A percentile compares a stretch with the other conserved stretches of the same genome.
Conservation (phyloP, 2,888 invertebrate species). For the Microdon myrmicae region DNA sequence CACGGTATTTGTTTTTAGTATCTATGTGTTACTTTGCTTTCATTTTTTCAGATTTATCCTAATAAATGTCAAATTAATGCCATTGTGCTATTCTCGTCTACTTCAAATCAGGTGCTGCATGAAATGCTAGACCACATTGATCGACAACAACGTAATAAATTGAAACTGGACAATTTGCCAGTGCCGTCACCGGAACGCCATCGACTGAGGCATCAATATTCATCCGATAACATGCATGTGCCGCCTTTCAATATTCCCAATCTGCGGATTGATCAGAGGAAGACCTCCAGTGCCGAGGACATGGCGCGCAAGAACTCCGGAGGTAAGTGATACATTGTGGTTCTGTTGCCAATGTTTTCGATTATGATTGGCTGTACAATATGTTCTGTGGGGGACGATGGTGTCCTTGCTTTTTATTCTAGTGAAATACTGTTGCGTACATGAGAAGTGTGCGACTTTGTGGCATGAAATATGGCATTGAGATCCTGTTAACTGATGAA, state of each 20-base stretch:
- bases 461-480: too few species aligned
- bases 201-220: conserved; percentile 82
- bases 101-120: conserved; percentile 75
- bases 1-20: background rate
- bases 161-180: conserved; percentile 84
- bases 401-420: too few species aligned
- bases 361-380: too few species aligned
- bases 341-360: background rate
- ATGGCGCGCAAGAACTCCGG: conserved; percentile 89
- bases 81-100: conserved; percentile 3
- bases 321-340: conserved; percentile 66
- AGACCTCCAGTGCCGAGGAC: conserved; percentile 90
- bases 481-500: too few species aligned
- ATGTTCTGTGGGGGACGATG: too few species aligned
- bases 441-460: too few species aligned
- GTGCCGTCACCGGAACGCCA: conserved; percentile 81
- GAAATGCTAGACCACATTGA: conserved; percentile 93
- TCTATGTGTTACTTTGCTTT: conserved; percentile 2
- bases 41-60: conserved; percentile 14
- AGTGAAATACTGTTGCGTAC: too few species aligned
- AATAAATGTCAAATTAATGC: background rate
- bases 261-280: conserved; percentile 84
- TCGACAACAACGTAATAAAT: conserved; percentile 86
- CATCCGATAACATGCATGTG: conserved; percentile 86
- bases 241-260: conserved; percentile 90